Base-by-base conservation (phyloP, 2,797 vertebrate genomes). In the Sciurus vulgaris region DNA sequence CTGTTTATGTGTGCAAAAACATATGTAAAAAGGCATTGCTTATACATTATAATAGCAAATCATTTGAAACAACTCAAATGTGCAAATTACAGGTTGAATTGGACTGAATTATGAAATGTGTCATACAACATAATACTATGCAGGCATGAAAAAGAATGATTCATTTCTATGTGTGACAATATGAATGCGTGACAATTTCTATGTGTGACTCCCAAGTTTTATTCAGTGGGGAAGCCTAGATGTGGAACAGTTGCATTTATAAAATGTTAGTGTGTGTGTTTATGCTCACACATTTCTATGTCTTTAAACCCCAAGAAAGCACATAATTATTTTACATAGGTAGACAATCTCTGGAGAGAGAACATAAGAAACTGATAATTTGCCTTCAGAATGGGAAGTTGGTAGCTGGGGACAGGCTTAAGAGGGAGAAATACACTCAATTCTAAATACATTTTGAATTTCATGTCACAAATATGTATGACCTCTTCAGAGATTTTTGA, bases 371-470 rank as follows among this genome's bases (percentile, higher is more conserved):
- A 33, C 49, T 59, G 38, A 92, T 13, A 41, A 74, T 56, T 92
- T 69, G 38, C n/a, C n/a, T 70, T 81, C 59, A 63, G 41, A 72
- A 84, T 83, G 65, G 47, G 49, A 86, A 63, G 41, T 89, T 85
- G 20, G 47, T 85, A 73, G 35, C 67, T 84, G 35, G 22, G 51
- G 51, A 2, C 49, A 84, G 35, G 38, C 41, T 91, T 89, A n/a
- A 78, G 7, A 33, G 7, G 7, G 51, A 87, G 41, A 49, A 4
- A 2, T 67, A 24, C 49, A 93, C 94, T 94, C 76, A 35, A 44
- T 94, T 92, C 56, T 82, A n/a, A 93, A 82, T 63, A 44, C 35
- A 79, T 88, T 94, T 87, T 81, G 72, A 89, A 92, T 74, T 79
- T 90, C 92, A 3, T 51, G 33, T 93, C 67, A 85, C 20, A 74